A percentile compares a stretch with the other conserved stretches of the same genome.
Evolutionary conservation across 1,140 invertebrate genomes (phyloP).

Genomic region (Drosophila pseudoobscura): DNA sequence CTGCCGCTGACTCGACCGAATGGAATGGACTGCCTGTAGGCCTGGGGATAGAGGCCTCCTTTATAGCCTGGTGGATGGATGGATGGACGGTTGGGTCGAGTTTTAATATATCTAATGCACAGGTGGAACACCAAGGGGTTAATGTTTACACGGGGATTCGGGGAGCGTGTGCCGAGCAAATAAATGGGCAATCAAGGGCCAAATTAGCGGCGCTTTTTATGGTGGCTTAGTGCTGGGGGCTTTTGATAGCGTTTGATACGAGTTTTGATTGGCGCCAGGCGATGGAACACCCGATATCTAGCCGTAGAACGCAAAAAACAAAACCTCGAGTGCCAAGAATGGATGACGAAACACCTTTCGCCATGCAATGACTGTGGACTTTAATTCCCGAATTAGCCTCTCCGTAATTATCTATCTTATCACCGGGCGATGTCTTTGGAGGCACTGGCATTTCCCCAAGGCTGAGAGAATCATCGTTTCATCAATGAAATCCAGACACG

Average conservation of each 20-base stretch:
- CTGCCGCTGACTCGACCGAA: constrained; percentile 1
- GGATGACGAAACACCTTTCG: background rate
- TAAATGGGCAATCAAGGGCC: constrained; percentile 68
- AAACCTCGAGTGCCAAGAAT: constrained; percentile 3
- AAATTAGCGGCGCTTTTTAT: constrained; percentile 72
- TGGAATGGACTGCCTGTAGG: background rate
- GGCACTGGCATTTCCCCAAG: constrained; percentile 8
- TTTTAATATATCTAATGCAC: constrained; percentile 74
- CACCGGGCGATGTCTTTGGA: background rate
- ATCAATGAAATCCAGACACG: constrained; percentile 23
- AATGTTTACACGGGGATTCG: constrained; percentile 46
- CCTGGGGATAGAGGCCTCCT: background rate
- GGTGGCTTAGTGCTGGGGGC: constrained; percentile 42
- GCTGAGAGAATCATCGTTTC: background rate
- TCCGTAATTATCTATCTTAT: background rate
- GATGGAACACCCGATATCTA: background rate
- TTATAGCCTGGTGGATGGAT: constrained; percentile 15
- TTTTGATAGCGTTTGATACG: constrained; percentile 48
- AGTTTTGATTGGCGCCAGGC: constrained; percentile 51
- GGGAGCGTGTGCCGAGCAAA: constrained; percentile 57
- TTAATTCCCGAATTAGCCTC: no score
- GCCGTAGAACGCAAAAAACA: background rate
- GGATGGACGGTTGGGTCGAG: background rate
- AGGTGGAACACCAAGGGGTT: constrained; percentile 41
- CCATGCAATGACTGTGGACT: background rate